Evolutionary conservation across 2,113 vertebrate genomes (phyloP), one percentile per base, ranked within the genome.

Genomic region (Gallinago media): DNA sequence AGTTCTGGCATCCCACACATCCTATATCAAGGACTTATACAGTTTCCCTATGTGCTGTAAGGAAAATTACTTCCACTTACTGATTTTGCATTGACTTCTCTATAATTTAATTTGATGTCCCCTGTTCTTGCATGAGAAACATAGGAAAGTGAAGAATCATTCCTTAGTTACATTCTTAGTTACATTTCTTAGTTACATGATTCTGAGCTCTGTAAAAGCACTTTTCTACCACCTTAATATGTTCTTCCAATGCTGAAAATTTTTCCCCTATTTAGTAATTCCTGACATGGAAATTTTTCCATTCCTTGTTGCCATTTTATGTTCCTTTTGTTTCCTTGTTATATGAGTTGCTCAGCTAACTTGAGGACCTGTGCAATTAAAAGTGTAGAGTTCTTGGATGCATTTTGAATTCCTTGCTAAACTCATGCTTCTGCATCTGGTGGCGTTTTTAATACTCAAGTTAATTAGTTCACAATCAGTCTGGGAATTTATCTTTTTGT

Each of bases 191-290:
- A n/a, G n/a, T n/a, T n/a, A n/a, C 19, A 32, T 20, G 8, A 29
- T 75, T 81, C 44, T 83, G 27, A 16, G 25, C 21, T 88, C 20
- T 17, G 25, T 66, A 65, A 83, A 89, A 88, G 38, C 14, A 40
- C 9, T 2, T 29, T 79, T 79, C 6, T 17, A 65, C 47, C 6
- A 46, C 20, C 8, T 66, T 0, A 0, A 32, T 21, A n/a, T 66
- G 49, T 38, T 71, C 63, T 8, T 81, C 78, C 0, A 0, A 8
- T 27, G 12, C 19, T 62, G 34, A 67, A 87, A 81, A 46, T 2
- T 78, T 76, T 36, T 76, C 42, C 8, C 1, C 12, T 77, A 8
- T 74, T 86, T 73, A 54, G 12, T 49, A 77, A 83, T 70, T 74
- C 6, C 22, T 54, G 5, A 4, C 61, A 75, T 12, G 19, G 46